These are phyloP conservation scores for Sciaenops ocellatus DNA, from an alignment of 2,797 vertebrate species.

Conservation along the genomic window DNA sequence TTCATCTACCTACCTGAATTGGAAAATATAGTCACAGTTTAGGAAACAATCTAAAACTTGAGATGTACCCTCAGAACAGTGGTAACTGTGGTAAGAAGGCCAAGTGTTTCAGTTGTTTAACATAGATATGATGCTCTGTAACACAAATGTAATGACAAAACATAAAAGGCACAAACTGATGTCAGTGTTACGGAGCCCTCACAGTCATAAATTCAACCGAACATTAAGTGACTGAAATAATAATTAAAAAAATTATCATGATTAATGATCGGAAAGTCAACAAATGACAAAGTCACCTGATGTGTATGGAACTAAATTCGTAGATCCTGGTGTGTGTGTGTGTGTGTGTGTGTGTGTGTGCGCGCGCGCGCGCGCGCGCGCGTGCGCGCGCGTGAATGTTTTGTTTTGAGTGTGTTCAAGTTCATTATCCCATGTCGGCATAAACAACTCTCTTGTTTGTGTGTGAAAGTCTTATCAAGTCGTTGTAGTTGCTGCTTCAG, in stretches of 20 bases:
- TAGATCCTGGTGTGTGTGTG: not conserved
- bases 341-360: not conserved
- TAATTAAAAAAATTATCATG: not conserved
- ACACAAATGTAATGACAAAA: not conserved
- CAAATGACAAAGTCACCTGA: not conserved
- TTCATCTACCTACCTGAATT: not conserved
- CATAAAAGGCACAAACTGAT: too few species aligned
- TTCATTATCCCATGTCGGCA: not conserved
- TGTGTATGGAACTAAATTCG: not conserved
- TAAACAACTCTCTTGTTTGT: slow-evolving; percentile 4
- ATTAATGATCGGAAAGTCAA: not conserved
- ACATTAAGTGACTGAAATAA: not conserved
- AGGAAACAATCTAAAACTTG: not conserved
- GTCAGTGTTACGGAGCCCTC: not conserved
- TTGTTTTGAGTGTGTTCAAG: not conserved
- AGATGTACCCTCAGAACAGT: not conserved
- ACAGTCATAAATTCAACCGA: too few species aligned
- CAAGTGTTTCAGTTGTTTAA: too few species aligned
- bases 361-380: too few species aligned
- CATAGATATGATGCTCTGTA: not conserved
- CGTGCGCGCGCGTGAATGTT: not conserved
- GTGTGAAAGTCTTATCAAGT: not conserved
- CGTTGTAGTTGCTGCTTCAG: too few species aligned
- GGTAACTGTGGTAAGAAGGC: not conserved
- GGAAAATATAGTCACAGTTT: not conserved